Conservation (phyloP, 2,888 invertebrate genomes). For the Drosophila eohydei region DNA sequence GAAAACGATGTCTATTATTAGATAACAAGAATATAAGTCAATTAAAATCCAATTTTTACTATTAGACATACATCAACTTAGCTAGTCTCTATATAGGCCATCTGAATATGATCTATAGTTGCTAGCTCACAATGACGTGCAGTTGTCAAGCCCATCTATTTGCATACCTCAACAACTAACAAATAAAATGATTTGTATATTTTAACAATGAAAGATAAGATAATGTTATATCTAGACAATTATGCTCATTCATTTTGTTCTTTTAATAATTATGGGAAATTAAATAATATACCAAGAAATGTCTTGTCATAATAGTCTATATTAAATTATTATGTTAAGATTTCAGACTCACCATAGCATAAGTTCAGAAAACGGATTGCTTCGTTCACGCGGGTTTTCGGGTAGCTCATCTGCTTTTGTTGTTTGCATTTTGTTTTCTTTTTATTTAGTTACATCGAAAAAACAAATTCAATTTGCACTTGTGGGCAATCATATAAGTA, state of each 20-base stretch:
- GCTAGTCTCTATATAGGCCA: neutral
- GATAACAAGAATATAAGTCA: neutral
- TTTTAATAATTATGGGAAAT: neutral
- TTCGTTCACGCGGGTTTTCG: conserved; percentile 86
- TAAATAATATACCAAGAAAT: neutral
- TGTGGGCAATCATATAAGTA: conserved; percentile 3
- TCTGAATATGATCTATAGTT: neutral
- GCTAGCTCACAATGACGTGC: conserved; percentile 4
- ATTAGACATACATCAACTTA: neutral
- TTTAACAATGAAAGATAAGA: conserved; percentile 33
- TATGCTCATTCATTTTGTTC: neutral
- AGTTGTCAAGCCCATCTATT: neutral
- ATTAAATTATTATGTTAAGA: neutral
- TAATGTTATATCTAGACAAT: conserved; percentile 19
- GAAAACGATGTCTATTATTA: no score
- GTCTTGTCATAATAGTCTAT: conserved; percentile 5
- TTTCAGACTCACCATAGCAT: conserved; percentile 86
- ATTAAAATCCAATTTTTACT: neutral
- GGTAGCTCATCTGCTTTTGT: conserved; percentile 84
- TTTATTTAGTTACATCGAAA: conserved; percentile 17
- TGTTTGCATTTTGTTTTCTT: conserved; percentile 79
- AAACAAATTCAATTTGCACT: conserved; percentile 23
- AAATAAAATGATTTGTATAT: conserved; percentile 12
- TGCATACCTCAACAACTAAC: neutral
- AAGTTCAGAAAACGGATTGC: conserved; percentile 87